Evolutionary conservation across 2,888 invertebrate species (phyloP), one percentile per base, ranked within the genome.

Genomic region (Abrostola tripartita): DNA sequence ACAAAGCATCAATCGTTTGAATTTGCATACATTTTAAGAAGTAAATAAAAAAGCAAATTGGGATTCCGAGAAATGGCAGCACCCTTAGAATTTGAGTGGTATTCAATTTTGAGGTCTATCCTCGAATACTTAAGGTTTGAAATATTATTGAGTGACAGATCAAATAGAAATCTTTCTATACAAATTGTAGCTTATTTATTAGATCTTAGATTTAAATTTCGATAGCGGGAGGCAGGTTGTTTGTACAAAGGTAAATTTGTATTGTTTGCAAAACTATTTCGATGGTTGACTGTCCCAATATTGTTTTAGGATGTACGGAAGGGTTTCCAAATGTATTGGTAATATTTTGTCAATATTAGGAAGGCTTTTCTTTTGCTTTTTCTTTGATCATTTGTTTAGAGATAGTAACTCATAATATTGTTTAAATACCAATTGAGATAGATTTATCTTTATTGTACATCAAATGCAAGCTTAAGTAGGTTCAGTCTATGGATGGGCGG

Each of bases 21-120:
- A 85, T 89, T 89, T 87, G 86, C 89, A 88, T 90, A 85, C 83
- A 88, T 85, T 88, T 81, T 81, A 81, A 81, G 78, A 71, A 85
- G 89, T 88, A 89, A 90, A 90, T 90, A 90, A 91, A 90, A 86
- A 87, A 85, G 85, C 55, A 80, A 80, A 84, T 84, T 84, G 78
- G 71, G 37, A 72, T 62, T 62, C 65, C 64, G 55, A 62, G 68
- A 70, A 78, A 71, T 71, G 71, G 74, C 71, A 65, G 71, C 63
- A 76, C 81, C 82, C 81, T 82, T 64, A 55, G 47, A 54, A 47
- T 62, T 73, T 66, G 57, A 42, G 38, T 24, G 52, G 36, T 71
- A 74, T 74, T 69, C 73, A 62, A 83, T 37, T 73, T 53, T 71
- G 65, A 60, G 64, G 37, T 58, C 58, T 78, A 72, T 69, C 9